A percentile compares a stretch with the other conserved stretches of the same genome.
These are phyloP conservation scores for Baronia brevicornis DNA, from an alignment of 2,888 invertebrate genomes.

Conservation along the genomic window DNA sequence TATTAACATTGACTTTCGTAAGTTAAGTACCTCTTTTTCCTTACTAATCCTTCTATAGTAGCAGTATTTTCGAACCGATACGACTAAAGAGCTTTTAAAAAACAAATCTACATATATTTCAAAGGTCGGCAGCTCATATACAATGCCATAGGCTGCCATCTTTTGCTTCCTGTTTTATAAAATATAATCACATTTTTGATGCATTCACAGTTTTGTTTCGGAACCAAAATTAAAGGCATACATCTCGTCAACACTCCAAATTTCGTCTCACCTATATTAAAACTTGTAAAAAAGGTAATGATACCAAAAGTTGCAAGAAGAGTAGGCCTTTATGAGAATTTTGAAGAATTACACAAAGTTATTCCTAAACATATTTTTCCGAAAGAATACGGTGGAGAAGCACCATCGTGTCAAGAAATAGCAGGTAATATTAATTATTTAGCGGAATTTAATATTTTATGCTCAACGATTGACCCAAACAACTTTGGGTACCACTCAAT, in stretches of 20 bases:
- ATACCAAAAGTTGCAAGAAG: constrained; percentile 30
- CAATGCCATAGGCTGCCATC: constrained; percentile 20
- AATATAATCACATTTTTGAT: neutral
- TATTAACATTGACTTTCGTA: too few species aligned
- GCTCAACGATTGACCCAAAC: too few species aligned
- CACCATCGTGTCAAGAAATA: constrained; percentile 12
- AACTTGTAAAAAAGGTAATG: constrained; percentile 40
- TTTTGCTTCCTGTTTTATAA: neutral
- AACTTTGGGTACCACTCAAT: too few species aligned
- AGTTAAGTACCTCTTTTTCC: too few species aligned
- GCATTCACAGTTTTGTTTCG: constrained; percentile 43
- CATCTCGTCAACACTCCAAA: constrained; percentile 51
- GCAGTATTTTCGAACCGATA: too few species aligned
- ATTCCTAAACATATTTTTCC: constrained; percentile 35
- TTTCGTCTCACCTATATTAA: constrained; percentile 42
- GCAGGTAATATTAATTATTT: too few species aligned
- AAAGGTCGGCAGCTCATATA: too few species aligned
- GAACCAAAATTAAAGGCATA: constrained; percentile 44
- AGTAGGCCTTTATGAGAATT: constrained; percentile 24
- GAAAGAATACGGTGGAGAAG: constrained; percentile 36
- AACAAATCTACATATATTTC: too few species aligned
- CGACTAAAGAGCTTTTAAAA: too few species aligned
- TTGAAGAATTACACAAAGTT: constrained; percentile 25
- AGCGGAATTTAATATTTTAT: too few species aligned
- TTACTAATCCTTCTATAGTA: too few species aligned